phyloP scores from a whole-genome alignment of 1,140 invertebrate genomes.

The Telenomus remus region DNA sequence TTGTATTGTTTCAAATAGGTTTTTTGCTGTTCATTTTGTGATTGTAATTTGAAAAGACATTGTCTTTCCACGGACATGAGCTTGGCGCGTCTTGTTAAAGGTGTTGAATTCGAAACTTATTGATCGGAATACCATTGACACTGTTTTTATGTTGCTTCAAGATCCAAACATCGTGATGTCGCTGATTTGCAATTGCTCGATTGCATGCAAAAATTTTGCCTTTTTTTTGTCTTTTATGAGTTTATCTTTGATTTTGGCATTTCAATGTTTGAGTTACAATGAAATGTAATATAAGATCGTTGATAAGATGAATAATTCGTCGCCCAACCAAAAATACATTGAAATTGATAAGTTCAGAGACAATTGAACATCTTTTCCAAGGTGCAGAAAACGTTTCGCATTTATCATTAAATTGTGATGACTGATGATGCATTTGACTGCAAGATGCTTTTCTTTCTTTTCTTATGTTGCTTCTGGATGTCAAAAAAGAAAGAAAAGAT shows the following conservation, averaged over 20 bases:
- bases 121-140: slow-evolving; percentile 6
- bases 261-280: no score
- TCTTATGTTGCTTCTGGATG: slow-evolving; percentile 1
- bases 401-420: slow-evolving; percentile 41
- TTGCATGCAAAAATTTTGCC: no score
- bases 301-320: no score
- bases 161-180: not conserved
- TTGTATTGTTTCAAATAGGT: slow-evolving; percentile 15
- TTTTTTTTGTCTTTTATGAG: no score
- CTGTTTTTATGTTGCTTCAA: not conserved
- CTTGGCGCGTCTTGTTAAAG: slow-evolving; percentile 26
- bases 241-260: no score
- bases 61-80: slow-evolving; percentile 11
- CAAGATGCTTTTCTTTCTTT: slow-evolving; percentile 34
- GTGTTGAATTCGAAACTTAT: slow-evolving; percentile 25
- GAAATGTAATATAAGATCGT: no score
- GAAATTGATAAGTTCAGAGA: slow-evolving; percentile 7
- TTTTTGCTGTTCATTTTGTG: slow-evolving; percentile 21
- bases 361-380: slow-evolving; percentile 24
- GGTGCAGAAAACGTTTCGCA: slow-evolving; percentile 14
- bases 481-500: slow-evolving; percentile 43
- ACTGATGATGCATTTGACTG: slow-evolving; percentile 45
- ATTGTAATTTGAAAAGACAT: slow-evolving; percentile 25
- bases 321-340: no score
- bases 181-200: no score